Evolutionary conservation across 2,797 vertebrate species (phyloP).

Genomic region (Hydrophis major): DNA sequence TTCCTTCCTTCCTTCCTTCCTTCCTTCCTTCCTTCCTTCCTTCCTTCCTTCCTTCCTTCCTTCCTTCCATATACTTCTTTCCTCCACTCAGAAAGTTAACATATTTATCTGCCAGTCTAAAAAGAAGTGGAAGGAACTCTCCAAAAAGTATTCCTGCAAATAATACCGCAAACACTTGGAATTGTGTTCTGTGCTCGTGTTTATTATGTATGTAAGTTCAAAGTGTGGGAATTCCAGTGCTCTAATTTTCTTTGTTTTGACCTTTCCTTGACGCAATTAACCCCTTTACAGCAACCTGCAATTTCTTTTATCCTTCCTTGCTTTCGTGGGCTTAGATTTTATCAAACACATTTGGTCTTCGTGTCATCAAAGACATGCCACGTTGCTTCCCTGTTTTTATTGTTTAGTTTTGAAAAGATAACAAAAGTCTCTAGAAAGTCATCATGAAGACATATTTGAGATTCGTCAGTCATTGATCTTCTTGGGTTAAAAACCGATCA

Average conservation of each 20-base stretch:
- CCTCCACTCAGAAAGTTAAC: not conserved
- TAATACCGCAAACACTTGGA: not conserved
- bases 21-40: not conserved
- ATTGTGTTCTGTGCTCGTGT: not conserved
- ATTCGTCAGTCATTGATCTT: not conserved
- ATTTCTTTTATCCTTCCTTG: constrained; percentile 38
- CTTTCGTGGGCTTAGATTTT: constrained; percentile 51
- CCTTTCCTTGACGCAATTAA: constrained; percentile 18
- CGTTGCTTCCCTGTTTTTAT: constrained; percentile 57
- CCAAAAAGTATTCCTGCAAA: not conserved
- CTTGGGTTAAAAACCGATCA: not conserved
- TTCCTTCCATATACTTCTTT: not conserved
- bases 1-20: not conserved
- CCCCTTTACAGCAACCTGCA: constrained; percentile 23
- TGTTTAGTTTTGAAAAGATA: constrained; percentile 42
- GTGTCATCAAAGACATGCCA: constrained; percentile 50
- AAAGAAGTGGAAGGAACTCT: not conserved
- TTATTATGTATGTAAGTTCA: not conserved
- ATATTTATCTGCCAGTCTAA: not conserved
- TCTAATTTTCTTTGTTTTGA: constrained; percentile 32
- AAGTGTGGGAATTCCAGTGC: not conserved
- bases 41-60: not conserved
- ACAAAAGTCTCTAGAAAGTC: constrained; percentile 50
- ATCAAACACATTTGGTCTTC: constrained; percentile 51
- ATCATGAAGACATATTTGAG: constrained; percentile 13